Evolutionary conservation across 2,797 vertebrate species (phyloP), one percentile per base, ranked within the genome.

Genomic region (Darevskia mixta): DNA sequence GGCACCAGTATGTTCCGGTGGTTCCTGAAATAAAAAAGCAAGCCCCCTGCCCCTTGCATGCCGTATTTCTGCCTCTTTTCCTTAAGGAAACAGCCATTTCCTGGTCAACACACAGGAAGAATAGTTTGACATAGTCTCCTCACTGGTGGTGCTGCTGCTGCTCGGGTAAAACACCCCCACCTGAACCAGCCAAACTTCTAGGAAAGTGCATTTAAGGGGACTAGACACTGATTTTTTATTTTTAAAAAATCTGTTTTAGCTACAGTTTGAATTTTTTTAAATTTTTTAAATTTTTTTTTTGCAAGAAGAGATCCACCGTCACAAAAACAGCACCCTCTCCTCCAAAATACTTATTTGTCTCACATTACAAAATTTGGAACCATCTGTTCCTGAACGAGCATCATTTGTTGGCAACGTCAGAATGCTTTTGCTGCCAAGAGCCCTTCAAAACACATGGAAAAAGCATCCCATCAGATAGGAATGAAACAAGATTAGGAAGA

Each of bases 211-310:
- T 92, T 87, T 91, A 76, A 93, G 93, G 93, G 89, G 91, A 92
- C 87, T 91, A 93, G 93, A 82, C 86, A 82, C 0, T 25, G 87
- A 29, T 83, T 90, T 89, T 10, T 8, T 85, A 79, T 55, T 55
- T 11, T 15, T 15, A 11, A 55, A 55, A 10, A 89, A 89, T 88
- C 91, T 94, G 95, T 93, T 94, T 92, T 92, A 93, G 91, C 76
- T 92, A 91, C 91, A 93, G 91, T 93, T 91, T 49, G n/a, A 92
- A 82, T 35, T 35, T 35, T 35, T 35, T 35, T 35, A 1, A 35
- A 35, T 35, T 35, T 35, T n/a, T n/a, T n/a, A 58, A 64, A 88
- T 13, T 61, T 1, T 72, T 2, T 58, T 75, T 86, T 83, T 91
- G 61, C 77, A 90, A 83, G 75, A 84, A 90, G 79, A 71, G 41